Base-by-base conservation (phyloP, 2,888 invertebrate species). In the Eupithecia subfuscata region DNA sequence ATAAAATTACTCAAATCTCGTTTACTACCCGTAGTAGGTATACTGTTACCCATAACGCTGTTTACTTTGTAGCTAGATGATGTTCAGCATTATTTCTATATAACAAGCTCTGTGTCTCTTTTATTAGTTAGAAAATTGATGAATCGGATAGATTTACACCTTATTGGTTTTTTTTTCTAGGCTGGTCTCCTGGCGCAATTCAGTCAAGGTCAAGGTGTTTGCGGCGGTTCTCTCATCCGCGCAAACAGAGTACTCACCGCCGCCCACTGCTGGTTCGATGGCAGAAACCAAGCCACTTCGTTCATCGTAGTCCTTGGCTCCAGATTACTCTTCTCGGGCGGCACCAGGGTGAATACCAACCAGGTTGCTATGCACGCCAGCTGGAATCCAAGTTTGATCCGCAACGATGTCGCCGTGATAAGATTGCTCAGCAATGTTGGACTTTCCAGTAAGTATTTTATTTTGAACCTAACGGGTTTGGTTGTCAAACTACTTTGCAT, bases 251-350 rank as follows among this genome's bases (percentile, higher is more conserved):
- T 88, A 0, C 9, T 88, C 2, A 89, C 89, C 3, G 89, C 90
- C 34, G 89, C 90, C 7, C 89, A 89, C 78, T 89, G 89, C 80
- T 89, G 91, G 90, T 84, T 65, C 37, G 92, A 91, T 37, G 92
- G 92, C 4, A 4, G 14, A 0, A 81, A 87, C 82, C 89, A 87
- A 40, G 92, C 84, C 1, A 81, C 82, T 76, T 78, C 79, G 8
- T 79, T 89, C 37, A 86, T 83, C 2, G 87, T 91, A 0, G 88
- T 90, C 3, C 87, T 91, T 8, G 92, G 92, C 8, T 89, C 91
- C 18, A 68, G 75, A 34, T 72, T 71, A 0, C 79, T 92, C 2
- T 91, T 90, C 83, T 75, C 70, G 18, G 91, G 91, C 3, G 91
- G 92, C n/a, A 80, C 74, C 18, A 87, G 92, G 14, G 0, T 85